Base-by-base conservation (phyloP, 1,140 invertebrate species). In the Bombus ignitus region DNA sequence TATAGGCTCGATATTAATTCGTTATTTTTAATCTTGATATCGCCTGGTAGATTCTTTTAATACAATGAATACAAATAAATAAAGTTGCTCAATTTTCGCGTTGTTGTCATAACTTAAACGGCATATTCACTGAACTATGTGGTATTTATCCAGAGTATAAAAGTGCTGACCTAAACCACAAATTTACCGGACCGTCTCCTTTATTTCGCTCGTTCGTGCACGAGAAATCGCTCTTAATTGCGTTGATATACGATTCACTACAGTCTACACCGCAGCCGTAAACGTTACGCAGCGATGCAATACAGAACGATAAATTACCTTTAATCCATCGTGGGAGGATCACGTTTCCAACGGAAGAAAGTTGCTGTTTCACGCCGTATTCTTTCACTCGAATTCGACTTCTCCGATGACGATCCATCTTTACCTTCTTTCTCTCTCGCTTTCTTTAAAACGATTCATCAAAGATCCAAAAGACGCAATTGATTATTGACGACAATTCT, bases 161-260 rank as follows among this genome's bases (percentile, higher is more conserved):
- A 53, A 53, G 47, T 22, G 18, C 47, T 53, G 47, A 53, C 6
- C 6, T 22, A 8, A 53, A 22, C 18, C 47, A 22, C 47, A 53
- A 53, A 53, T 53, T 53, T 53, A 53, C 47, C 78, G 62, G 66
- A 73, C 59, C 44, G 74, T 53, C 68, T 47, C 8, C 47, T 78
- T 89, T 78, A 89, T 90, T 89, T 89, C 66, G 73, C 42, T 35
- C 18, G 42, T 76, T 81, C 85, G 73, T 89, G 74, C 86, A 73
- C 70, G 81, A 87, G 81, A 79, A 87, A 83, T 89, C 88, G 75
- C 42, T 90, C 86, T 90, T 90, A 89, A 90, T 90, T 90, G 89
- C 79, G 72, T 83, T 88, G 88, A 90, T 89, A 83, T 90, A 89
- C 88, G 88, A 89, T 89, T 90, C 88, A 35, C 85, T 70, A 74